Evolutionary conservation across 2,113 vertebrate species (phyloP), one percentile per base, ranked within the genome.

Genomic region (Spermophilus dauricus): DNA sequence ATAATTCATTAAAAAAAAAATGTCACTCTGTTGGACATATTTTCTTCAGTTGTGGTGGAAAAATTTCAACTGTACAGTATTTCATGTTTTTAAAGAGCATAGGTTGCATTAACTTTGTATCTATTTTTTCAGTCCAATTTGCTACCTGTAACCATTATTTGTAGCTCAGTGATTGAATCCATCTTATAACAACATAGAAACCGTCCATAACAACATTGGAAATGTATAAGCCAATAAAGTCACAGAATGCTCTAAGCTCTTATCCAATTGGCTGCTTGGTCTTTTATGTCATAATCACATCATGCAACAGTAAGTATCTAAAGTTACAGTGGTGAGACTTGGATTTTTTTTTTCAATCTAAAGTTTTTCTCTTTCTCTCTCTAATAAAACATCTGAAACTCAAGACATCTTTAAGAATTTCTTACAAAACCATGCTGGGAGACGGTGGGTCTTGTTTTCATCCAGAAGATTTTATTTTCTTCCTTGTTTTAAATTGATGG

Each of bases 211-310:
- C 67, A 93, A n/a, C 83, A 34, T 39, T 34, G n/a, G n/a, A 96
- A 90, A 65, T 63, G 39, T 90, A 73, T 20, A 80, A 76, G 69
- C 73, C 95, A 86, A 3, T 94, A 26, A 39, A 67, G 39, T 70
- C 39, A 45, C 22, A 95, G 92, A n/a, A 20, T 53, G 30, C 51
- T 78, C 58, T 89, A 72, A 97, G 56, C 92, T 92, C 78, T 90
- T 82, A 20, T 45, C 78, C 84, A 53, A 94, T 96, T 98, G 97
- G 96, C 77, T 95, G 63, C 32, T 53, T 81, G 51, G 26, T 53
- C 80, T 65, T 61, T 96, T 96, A 98, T 96, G 97, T 98, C 98
- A 97, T 84, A 98, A 98, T 98, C 77, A 51, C 67, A 82, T 95
- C 86, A 97, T 89, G 67, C 81, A 97, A 87, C 63, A 97, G 76